Evolutionary conservation across 2,113 vertebrate species (phyloP), one percentile per base, ranked within the genome.

Genomic region (Irena cyanogastra): DNA sequence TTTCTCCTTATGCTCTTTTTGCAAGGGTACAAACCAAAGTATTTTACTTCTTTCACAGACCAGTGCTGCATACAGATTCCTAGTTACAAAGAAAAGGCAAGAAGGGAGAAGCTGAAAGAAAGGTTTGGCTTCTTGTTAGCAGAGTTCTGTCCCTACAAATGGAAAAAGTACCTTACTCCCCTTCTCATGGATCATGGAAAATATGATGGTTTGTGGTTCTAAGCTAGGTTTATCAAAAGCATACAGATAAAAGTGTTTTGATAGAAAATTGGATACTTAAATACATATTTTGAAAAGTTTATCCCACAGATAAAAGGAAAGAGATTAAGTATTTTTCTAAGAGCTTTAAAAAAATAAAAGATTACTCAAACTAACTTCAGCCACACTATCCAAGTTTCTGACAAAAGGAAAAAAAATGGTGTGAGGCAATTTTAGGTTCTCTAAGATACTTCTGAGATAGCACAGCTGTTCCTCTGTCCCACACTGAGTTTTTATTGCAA

Each of bases 401-500:
- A 82, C 57, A 91, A 87, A 71, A 53, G 64, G 39, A 18, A 57
- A 77, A 79, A 83, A 81, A 60, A 27, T 26, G 9, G 17, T 77
- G 26, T 63, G 60, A 87, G 54, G 45, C 90, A 88, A 77, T 91
- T 94, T 68, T 91, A 81, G 87, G 59, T 77, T 94, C 50, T 60
- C 82, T 90, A 72, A 76, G 79, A 91, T 90, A 42, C 45, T 92
- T 92, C 66, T 77, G 79, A 87, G 93, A 96, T 61, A 96, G 64
- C 83, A 95, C 88, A 96, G 90, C 83, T 96, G 90, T 96, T 96
- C 54, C 26, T 86, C 63, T 92, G 64, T 92, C 76, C 79, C 88
- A 92, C 68, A 92, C 88, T 94, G 90, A 88, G 92, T 21, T 94
- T 88, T 96, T 92, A 94, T 93, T 93, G 68, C 71, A 88, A 88